Conservation (phyloP, 2,888 invertebrate genomes). For the Polydrusus tereticollis region DNA sequence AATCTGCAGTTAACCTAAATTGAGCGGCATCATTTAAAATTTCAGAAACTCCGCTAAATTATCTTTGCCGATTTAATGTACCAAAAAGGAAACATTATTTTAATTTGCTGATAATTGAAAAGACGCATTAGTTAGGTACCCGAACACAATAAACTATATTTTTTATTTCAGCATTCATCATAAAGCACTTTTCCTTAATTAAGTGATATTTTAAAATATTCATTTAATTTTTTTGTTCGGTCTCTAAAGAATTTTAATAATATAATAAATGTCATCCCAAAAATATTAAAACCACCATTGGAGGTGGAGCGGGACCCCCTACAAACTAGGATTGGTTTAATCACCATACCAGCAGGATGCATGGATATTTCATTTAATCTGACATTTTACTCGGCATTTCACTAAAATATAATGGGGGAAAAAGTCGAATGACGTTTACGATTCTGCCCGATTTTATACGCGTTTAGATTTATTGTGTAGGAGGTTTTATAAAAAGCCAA, state of each 20-base stretch:
- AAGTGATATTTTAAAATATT: no score
- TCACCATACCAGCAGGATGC: slow-evolving; percentile 44
- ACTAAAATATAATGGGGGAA: slow-evolving; percentile 51
- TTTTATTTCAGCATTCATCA: no score
- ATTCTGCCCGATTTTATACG: slow-evolving; percentile 53
- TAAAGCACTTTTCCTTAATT: no score
- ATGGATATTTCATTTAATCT: slow-evolving; percentile 47
- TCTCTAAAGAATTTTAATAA: neutral
- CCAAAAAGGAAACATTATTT: no score
- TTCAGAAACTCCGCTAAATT: no score
- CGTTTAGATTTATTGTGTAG: slow-evolving; percentile 53
- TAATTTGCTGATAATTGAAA: no score
- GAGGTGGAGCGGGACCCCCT: slow-evolving; percentile 37
- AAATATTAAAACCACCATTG: slow-evolving; percentile 26
- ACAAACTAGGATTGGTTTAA: slow-evolving; percentile 26
- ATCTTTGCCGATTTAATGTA: no score
- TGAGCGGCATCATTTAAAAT: no score
- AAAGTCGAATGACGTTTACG: slow-evolving; percentile 56
- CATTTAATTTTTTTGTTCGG: neutral
- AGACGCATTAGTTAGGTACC: no score
- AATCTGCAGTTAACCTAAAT: no score
- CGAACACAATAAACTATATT: no score
- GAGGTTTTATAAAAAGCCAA: slow-evolving; percentile 55
- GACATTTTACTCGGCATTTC: slow-evolving; percentile 55
- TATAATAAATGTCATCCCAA: neutral